Conservation (phyloP, 2,888 invertebrate species). For the Papilio protenor region DNA sequence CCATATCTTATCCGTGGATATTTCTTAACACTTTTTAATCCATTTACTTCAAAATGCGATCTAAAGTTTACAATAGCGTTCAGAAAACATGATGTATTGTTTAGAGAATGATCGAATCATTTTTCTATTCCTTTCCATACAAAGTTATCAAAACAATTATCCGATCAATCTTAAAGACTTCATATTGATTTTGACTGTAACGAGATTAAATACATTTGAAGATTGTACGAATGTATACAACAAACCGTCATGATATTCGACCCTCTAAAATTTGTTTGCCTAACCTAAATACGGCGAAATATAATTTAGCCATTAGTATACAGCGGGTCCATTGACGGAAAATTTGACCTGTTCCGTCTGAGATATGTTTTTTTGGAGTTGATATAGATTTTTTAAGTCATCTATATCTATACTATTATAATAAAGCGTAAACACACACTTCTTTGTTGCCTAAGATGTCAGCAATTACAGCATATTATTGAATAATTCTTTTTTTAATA, state of each 20-base stretch:
- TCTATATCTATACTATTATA: no score
- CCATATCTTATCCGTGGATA: neutral
- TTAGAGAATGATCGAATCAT: neutral
- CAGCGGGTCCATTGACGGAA: conserved; percentile 7
- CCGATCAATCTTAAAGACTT: neutral
- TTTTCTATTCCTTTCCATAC: neutral
- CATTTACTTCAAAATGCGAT: neutral
- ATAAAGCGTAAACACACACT: no score
- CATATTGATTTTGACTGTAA: neutral
- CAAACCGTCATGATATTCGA: conserved; percentile 3
- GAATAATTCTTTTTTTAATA: no score
- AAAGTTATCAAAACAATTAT: neutral
- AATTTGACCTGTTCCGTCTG: conserved; percentile 15
- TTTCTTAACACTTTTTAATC: neutral
- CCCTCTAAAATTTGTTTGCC: conserved; percentile 25
- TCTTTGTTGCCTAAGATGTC: no score
- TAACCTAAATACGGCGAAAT: conserved; percentile 28
- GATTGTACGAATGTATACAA: neutral
- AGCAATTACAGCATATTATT: no score
- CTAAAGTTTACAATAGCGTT: neutral
- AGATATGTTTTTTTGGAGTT: neutral
- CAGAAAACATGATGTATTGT: neutral
- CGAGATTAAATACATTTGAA: neutral
- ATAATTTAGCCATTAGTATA: conserved; percentile 37
- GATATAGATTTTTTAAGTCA: neutral